Percentiles rank a stretch among this genome's conserved stretches.
phyloP scores from a whole-genome alignment of 1,140 invertebrate genomes.

The Riptortus pedestris region DNA sequence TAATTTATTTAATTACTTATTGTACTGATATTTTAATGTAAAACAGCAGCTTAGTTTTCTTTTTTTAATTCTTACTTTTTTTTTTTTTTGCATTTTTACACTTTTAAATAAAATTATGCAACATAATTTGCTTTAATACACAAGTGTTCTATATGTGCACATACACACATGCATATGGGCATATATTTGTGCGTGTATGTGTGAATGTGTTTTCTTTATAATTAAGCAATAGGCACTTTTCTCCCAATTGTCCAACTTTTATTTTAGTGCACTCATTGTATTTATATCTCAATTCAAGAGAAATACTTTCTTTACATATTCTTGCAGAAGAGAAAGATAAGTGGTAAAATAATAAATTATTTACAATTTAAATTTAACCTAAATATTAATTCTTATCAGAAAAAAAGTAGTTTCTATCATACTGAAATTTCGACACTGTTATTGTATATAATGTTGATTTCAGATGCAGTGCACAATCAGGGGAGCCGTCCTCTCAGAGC shows the following conservation, averaged over 20 bases:
- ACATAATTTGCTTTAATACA: not conserved
- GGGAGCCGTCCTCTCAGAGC: slow-evolving; percentile 28
- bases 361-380: no score
- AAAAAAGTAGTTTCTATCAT: no score
- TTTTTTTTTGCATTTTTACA: not conserved
- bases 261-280: no score
- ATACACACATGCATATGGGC: not conserved
- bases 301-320: no score
- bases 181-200: not conserved
- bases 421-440: slow-evolving; percentile 24
- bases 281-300: no score
- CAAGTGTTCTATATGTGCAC: not conserved
- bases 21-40: not conserved
- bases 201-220: not conserved
- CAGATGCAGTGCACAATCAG: slow-evolving; percentile 30
- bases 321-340: no score
- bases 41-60: no score
- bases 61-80: slow-evolving; percentile 1
- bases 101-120: slow-evolving; percentile 1
- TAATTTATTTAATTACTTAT: not conserved
- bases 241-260: no score
- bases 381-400: no score
- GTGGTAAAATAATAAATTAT: no score
- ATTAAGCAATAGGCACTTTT: not conserved
- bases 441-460: slow-evolving; percentile 28